phyloP scores from a whole-genome alignment of 2,797 vertebrate genomes.

The Darevskia mixta region DNA sequence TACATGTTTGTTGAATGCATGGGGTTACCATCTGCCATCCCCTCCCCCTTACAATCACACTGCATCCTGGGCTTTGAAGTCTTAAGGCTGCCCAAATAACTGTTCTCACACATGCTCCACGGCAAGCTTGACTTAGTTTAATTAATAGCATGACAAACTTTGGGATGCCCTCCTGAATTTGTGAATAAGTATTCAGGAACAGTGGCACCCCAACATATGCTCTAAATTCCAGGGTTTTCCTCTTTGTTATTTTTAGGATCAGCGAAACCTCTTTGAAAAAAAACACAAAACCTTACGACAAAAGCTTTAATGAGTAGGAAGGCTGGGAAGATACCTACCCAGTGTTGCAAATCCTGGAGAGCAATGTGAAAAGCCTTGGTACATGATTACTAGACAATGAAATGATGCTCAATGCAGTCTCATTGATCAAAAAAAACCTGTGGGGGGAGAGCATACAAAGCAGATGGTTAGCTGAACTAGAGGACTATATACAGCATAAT shows the following conservation, averaged over 20 bases:
- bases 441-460: conserved; percentile 8
- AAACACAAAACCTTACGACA: too few species aligned
- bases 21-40: background rate
- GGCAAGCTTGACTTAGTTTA: background rate
- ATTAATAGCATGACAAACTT: background rate
- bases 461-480: conserved; percentile 16
- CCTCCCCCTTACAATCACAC: background rate
- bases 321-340: background rate
- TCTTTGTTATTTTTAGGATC: background rate
- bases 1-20: background rate
- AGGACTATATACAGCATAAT: background rate
- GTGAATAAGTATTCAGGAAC: background rate
- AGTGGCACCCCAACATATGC: background rate
- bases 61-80: background rate
- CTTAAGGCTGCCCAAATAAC: background rate
- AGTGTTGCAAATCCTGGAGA: background rate
- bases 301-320: background rate
- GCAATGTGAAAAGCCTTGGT: conserved; percentile 9
- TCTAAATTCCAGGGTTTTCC: background rate
- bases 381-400: conserved; percentile 19
- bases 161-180: too few species aligned
- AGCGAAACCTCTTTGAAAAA: too few species aligned
- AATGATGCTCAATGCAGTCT: conserved; percentile 9
- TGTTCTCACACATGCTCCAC: background rate
- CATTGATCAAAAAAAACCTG: conserved; percentile 20